Conservation (phyloP, 2,797 vertebrate species). For the Myotis myotis region DNA sequence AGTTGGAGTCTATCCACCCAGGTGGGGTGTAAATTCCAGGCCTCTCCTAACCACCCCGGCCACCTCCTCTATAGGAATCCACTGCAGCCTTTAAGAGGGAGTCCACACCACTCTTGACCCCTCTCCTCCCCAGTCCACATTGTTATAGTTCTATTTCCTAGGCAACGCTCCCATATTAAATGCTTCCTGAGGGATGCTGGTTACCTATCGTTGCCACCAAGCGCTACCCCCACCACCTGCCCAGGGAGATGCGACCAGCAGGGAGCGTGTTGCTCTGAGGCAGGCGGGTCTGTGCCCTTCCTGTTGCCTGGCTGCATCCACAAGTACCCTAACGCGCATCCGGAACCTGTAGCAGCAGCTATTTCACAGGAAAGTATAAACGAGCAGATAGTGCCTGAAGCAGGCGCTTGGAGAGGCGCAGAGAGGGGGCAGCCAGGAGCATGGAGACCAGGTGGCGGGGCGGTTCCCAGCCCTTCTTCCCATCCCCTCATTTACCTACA, state of each 20-base stretch:
- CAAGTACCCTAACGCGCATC: background rate
- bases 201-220: background rate
- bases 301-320: background rate
- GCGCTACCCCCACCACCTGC: background rate
- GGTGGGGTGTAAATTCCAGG: background rate
- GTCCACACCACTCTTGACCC: background rate
- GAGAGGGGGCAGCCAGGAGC: background rate
- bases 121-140: rapidly evolving
- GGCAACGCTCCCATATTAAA: background rate
- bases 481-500: background rate
- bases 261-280: background rate
- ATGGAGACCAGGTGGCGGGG: background rate
- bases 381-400: background rate
- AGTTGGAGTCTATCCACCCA: background rate
- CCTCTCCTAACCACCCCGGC: background rate
- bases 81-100: background rate
- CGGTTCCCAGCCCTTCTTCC: background rate
- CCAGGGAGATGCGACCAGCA: background rate
- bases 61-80: background rate
- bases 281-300: background rate
- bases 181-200: background rate
- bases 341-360: background rate
- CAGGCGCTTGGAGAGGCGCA: background rate
- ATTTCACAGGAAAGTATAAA: background rate
- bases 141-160: background rate